Evolutionary conservation across 2,797 vertebrate genomes (phyloP).

Genomic region (Phrynocephalus forsythii): DNA sequence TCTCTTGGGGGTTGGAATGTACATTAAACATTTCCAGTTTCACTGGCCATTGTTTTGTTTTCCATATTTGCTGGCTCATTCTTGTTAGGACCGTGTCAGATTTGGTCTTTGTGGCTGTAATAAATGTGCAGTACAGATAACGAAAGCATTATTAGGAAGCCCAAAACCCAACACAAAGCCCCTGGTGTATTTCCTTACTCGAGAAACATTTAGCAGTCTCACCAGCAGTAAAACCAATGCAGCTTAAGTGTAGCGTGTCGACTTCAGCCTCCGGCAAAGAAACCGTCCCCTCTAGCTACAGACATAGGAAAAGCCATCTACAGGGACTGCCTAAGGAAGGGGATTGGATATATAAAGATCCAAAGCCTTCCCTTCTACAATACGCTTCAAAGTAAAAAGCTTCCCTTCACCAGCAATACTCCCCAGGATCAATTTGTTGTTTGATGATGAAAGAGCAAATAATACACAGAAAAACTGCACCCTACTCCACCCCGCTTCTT

Average conservation of each 20-base stretch:
- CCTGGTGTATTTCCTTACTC: background rate
- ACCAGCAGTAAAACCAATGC: background rate
- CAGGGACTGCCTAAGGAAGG: background rate
- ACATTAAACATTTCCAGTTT: too few relatives aligned
- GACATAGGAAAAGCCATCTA: background rate
- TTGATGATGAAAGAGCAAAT: conserved; percentile 22
- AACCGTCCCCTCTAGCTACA: conserved; percentile 13
- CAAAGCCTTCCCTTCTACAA: background rate
- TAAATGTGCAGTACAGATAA: background rate
- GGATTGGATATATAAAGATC: background rate
- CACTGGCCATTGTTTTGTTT: too few relatives aligned
- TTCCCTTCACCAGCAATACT: background rate
- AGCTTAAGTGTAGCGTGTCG: background rate
- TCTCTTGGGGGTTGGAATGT: too few relatives aligned
- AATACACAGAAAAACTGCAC: background rate
- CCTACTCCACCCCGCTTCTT: background rate
- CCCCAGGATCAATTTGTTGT: conserved; percentile 17
- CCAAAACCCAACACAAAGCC: background rate
- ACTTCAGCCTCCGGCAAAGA: background rate
- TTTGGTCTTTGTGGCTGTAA: too few relatives aligned
- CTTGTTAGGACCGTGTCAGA: too few relatives aligned
- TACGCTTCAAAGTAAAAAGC: conserved; percentile 4
- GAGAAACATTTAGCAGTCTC: background rate
- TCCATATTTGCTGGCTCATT: too few relatives aligned
- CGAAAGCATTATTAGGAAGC: background rate